Base-by-base conservation (phyloP, 37 sponge, comb jelly and placozoan species). In the Agelas oroides region DNA sequence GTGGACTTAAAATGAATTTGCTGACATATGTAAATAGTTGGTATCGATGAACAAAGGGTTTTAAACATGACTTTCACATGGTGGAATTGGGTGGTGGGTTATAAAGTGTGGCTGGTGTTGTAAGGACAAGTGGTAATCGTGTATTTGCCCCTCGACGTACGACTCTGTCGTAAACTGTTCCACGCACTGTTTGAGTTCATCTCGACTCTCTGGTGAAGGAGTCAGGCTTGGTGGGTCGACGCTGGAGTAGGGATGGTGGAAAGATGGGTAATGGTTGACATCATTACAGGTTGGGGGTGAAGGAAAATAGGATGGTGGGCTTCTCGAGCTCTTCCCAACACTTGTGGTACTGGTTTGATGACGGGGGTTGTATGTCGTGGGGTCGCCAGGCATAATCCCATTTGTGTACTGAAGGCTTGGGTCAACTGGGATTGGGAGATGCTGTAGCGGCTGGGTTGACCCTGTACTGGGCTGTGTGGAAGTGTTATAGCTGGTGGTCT, bases 221-320 rank as follows among this genome's bases (percentile, higher is more conserved):
- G 84, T 84, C 23, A 84, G 75, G 65, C 84, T 84, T 35, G 52
- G 84, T 6, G 84, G 84, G 55, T 75, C 74, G 75, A 32, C 36
- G 32, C 46, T 30, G 8, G 71, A 61, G 30, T 69, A 8, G 46
- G 12, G 68, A 2, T 24, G 68, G 11, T 14, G 33, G 46, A 46
- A 3, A 46, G 46, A 8, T 34, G 32, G 19, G 68, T 67, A 34
- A 19, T 38, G 72, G 5, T n/a, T n/a, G n/a, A 71, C 53, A 20
- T 31, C 36, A 41, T 38, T 35, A 41, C 41, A 70, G 20, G 30
- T 71, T 5, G 82, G 82, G 1, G 81, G 71, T 8, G 82, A 82
- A 62, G 36, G 82, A 39, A 53, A 82, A 37, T 36, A 13, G 1
- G 75, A 72, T 1, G 63, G n/a, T 27, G 75, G 75, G 34, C 75